Conservation (phyloP, 2,888 invertebrate genomes). For the Dione vanillae region DNA sequence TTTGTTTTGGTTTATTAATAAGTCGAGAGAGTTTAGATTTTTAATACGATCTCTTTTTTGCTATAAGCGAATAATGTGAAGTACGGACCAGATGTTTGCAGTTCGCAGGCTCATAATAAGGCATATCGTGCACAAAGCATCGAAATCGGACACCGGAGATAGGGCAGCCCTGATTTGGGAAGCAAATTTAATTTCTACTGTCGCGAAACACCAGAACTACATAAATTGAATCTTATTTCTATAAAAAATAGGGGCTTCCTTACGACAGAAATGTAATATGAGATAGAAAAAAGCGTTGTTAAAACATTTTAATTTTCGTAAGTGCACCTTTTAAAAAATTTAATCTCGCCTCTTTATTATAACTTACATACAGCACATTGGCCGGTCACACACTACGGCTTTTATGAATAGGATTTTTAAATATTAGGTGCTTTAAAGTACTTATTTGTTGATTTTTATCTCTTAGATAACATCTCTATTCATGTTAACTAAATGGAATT, state of each 20-base stretch:
- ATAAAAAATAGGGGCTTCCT: conserved; percentile 45
- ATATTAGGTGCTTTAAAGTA: conserved; percentile 24
- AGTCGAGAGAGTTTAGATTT: conserved; percentile 51
- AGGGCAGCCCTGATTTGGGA: conserved; percentile 72
- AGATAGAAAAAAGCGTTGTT: conserved; percentile 43
- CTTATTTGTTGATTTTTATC: conserved; percentile 71
- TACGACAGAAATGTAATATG: conserved; percentile 11
- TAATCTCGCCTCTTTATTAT: conserved; percentile 58
- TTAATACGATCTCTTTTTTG: conserved; percentile 61
- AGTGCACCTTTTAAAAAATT: conserved; percentile 68
- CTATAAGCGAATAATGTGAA: conserved; percentile 72
- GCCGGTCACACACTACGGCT: conserved; percentile 39
- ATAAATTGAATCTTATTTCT: conserved; percentile 55
- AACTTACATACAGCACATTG: conserved; percentile 47
- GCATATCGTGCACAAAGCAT: conserved; percentile 81
- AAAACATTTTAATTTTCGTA: conserved; percentile 76
- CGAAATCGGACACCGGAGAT: conserved; percentile 83
- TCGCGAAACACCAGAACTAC: conserved; percentile 52
- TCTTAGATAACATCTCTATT: conserved; percentile 68
- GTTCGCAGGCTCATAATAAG: conserved; percentile 82
- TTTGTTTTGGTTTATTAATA: conserved; percentile 49
- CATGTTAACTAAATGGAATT: conserved; percentile 67
- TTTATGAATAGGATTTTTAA: conserved; percentile 7
- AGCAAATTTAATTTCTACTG: conserved; percentile 64
- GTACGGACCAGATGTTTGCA: conserved; percentile 74